Evolutionary conservation across 2,113 vertebrate species (phyloP).

Genomic region (Cyphomyrus plagiostoma): DNA sequence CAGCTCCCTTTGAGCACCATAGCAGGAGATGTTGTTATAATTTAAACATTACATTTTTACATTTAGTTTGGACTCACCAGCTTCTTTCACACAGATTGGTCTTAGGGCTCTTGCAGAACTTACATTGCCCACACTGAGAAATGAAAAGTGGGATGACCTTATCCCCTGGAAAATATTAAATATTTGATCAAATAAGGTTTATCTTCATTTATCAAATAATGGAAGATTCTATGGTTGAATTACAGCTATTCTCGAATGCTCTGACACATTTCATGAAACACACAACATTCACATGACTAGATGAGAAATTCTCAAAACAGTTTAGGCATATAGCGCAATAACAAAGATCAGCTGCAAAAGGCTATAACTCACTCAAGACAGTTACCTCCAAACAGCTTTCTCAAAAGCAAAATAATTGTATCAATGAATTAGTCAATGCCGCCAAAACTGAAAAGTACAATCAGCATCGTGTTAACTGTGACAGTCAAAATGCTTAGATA

Average conservation of each 20-base stretch:
- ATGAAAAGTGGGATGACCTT: constrained; percentile 54
- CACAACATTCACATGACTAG: not conserved
- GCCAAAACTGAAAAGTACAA: not conserved
- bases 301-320: not conserved
- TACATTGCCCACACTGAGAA: constrained; percentile 77
- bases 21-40: not conserved
- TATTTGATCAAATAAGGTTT: constrained; percentile 27
- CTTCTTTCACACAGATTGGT: constrained; percentile 68
- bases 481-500: not conserved
- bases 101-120: constrained; percentile 68
- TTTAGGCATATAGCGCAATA: not conserved
- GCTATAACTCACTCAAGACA: not conserved
- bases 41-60: not conserved
- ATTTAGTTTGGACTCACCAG: constrained; percentile 44
- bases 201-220: not conserved
- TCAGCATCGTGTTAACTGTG: not conserved
- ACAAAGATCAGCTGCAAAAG: not conserved
- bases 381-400: not conserved
- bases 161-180: constrained; percentile 46
- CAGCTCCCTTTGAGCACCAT: not conserved
- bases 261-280: not conserved
- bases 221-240: not conserved
- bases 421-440: not conserved
- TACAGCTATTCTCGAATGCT: not conserved
- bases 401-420: not conserved